phyloP scores from a whole-genome alignment of 2,797 vertebrate genomes.

The Benthosema pterotum region DNA sequence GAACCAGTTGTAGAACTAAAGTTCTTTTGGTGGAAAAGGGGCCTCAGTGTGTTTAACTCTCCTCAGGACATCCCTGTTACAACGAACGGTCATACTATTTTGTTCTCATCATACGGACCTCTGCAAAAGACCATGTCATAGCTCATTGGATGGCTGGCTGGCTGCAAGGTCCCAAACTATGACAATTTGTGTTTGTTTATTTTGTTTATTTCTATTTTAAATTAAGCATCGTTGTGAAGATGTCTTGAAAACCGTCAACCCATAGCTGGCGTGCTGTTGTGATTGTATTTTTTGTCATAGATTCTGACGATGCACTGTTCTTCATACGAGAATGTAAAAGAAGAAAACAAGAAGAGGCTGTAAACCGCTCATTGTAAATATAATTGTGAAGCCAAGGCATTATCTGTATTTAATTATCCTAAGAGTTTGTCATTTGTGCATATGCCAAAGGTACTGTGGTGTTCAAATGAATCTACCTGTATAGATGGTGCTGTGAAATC shows the following conservation, averaged over 20 bases:
- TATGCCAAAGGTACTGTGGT: constrained; percentile 66
- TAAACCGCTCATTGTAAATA: constrained; percentile 31
- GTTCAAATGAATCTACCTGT: constrained; percentile 31
- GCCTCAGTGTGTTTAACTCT: background rate
- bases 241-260: constrained; percentile 3
- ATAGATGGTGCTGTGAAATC: constrained; percentile 53
- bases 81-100: background rate
- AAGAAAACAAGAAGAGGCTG: constrained; percentile 17
- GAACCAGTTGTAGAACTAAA: too few species aligned
- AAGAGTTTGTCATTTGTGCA: constrained; percentile 31
- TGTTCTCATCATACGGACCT: constrained; percentile 24
- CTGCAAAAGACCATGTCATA: constrained; percentile 56
- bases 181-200: constrained; percentile 6
- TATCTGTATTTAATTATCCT: constrained; percentile 33
- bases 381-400: constrained; percentile 34
- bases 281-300: constrained; percentile 34
- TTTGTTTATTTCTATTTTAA: constrained; percentile 21
- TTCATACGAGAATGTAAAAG: constrained; percentile 42
- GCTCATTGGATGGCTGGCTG: constrained; percentile 15
- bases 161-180: constrained; percentile 12
- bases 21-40: too few species aligned
- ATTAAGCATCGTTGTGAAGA: constrained; percentile 8
- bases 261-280: constrained; percentile 35
- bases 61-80: background rate
- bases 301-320: constrained; percentile 64